Evolutionary conservation across 2,113 vertebrate genomes (phyloP).

Genomic region (Neoarius graeffei): DNA sequence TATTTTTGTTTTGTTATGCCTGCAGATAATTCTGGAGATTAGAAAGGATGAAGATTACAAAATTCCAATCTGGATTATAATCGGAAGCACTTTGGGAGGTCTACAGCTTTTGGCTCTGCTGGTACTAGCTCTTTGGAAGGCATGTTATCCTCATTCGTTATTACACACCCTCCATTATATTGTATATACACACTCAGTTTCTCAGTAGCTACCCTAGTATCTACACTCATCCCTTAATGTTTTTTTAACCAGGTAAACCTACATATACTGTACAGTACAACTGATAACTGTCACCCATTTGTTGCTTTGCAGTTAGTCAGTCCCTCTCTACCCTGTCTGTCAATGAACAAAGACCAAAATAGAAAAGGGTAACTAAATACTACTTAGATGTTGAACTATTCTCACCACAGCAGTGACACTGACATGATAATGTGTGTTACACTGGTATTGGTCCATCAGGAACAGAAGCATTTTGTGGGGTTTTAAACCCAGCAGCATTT

Average conservation of each 20-base stretch:
- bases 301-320: background rate
- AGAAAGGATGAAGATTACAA: slow-evolving; percentile 81
- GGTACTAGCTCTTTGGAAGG: slow-evolving; percentile 91
- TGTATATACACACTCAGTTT: background rate
- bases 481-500: background rate
- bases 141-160: slow-evolving; percentile 57
- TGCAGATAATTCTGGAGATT: slow-evolving; percentile 84
- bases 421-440: background rate
- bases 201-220: background rate
- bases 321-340: background rate
- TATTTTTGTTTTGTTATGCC: slow-evolving; percentile 6
- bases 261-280: background rate
- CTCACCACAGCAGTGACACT: background rate
- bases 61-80: slow-evolving; percentile 86
- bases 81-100: slow-evolving; percentile 89
- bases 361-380: background rate
- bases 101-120: slow-evolving; percentile 87
- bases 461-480: background rate
- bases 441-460: background rate
- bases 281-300: background rate
- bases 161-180: background rate
- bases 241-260: background rate
- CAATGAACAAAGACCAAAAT: background rate
- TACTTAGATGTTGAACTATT: background rate
- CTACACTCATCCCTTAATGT: background rate